Conservation (phyloP, 2,113 vertebrate genomes). For the Thymallus thymallus region DNA sequence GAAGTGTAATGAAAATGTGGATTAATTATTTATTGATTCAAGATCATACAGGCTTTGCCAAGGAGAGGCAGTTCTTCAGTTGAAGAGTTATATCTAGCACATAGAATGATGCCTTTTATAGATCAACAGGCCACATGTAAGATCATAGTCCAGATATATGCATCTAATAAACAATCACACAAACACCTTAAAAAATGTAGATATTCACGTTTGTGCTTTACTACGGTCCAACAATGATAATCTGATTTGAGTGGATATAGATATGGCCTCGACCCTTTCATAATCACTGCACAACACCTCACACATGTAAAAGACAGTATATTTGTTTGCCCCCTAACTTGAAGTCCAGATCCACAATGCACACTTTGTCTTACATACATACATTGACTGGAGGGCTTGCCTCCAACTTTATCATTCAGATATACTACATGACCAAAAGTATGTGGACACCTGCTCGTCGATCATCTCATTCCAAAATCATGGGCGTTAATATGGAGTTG, state of each 20-base stretch:
- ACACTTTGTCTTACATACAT: background rate
- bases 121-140: background rate
- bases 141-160: conserved; percentile 8
- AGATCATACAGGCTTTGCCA: background rate
- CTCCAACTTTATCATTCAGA: too few relatives aligned
- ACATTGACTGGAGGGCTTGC: too few relatives aligned
- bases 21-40: background rate
- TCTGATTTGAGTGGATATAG: background rate
- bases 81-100: background rate
- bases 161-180: background rate
- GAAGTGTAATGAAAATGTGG: background rate
- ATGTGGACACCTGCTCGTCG: too few relatives aligned
- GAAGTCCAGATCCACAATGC: background rate
- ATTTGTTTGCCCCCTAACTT: background rate
- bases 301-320: background rate
- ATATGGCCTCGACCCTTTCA: conserved; percentile 1
- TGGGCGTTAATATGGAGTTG: too few relatives aligned
- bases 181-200: background rate
- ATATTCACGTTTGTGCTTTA: conserved; percentile 7
- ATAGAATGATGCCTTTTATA: background rate
- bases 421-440: too few relatives aligned
- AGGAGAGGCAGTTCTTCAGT: background rate
- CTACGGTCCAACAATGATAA: background rate
- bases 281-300: conserved; percentile 2
- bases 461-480: too few relatives aligned